Evolutionary conservation across 2,888 invertebrate species (phyloP).

Genomic region (Panorpa germanica): DNA sequence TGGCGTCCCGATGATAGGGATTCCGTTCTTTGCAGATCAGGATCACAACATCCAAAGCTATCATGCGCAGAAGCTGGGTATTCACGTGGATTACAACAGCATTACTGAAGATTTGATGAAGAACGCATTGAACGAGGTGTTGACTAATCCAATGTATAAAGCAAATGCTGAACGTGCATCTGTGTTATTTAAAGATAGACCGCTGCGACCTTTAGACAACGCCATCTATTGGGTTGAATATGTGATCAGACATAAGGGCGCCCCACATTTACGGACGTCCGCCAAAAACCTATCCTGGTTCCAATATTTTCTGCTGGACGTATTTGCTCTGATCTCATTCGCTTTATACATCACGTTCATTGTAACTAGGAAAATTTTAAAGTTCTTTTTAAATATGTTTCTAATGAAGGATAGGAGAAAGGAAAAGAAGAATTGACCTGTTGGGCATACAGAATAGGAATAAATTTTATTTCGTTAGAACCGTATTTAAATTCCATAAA

Average conservation of each 20-base stretch:
- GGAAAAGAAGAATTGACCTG: no score
- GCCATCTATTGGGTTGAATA: conserved; percentile 8
- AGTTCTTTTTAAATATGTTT: no score
- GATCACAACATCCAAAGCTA: conserved; percentile 21
- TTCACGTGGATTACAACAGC: conserved; percentile 17
- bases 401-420: no score
- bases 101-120: conserved; percentile 18
- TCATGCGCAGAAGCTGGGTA: conserved; percentile 19
- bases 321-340: no score
- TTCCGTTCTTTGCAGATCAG: conserved; percentile 28
- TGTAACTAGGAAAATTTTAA: no score
- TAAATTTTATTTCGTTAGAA: no score
- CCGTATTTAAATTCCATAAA: no score
- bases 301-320: conserved; percentile 4
- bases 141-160: conserved; percentile 1
- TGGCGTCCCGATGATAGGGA: no score
- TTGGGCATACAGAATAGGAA: no score
- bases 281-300: conserved; percentile 7
- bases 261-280: conserved; percentile 5
- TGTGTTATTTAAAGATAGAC: conserved; percentile 5
- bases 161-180: conserved; percentile 2
- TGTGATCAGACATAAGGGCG: conserved; percentile 6
- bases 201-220: conserved; percentile 4
- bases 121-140: conserved; percentile 16
- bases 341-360: no score